Evolutionary conservation across 2,888 invertebrate species (phyloP).

Genomic region (Andrena fulva): DNA sequence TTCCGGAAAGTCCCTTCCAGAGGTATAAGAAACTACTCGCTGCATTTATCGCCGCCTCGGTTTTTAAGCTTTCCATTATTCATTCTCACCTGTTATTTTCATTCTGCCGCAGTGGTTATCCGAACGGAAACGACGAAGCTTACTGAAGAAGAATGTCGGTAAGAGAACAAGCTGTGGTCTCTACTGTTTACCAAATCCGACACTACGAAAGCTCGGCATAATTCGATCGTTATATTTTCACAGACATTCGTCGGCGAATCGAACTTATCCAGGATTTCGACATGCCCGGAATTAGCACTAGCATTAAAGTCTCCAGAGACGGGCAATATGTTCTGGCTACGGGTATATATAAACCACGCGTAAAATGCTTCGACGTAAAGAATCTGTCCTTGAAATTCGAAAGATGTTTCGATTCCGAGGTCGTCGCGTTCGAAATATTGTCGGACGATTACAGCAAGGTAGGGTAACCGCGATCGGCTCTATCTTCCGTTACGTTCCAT

Average conservation of each 20-base stretch:
- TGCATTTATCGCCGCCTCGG: constrained; percentile 29
- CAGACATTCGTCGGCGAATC: constrained; percentile 94
- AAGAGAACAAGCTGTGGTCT: constrained; percentile 66
- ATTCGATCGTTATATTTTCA: constrained; percentile 56
- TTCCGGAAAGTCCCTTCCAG: constrained; percentile 98
- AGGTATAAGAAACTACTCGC: constrained; percentile 89
- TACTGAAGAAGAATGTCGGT: constrained; percentile 94
- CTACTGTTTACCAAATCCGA: background rate
- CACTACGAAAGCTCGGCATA: background rate
- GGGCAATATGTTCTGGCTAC: constrained; percentile 96
- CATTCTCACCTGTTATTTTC: background rate
- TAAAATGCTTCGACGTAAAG: constrained; percentile 98
- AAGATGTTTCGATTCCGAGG: constrained; percentile 98
- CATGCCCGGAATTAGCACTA: constrained; percentile 97
- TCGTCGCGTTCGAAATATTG: constrained; percentile 95
- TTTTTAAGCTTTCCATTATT: constrained; percentile 46
- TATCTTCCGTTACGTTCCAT: too few relatives aligned
- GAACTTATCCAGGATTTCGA: constrained; percentile 99
- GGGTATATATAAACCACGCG: constrained; percentile 97
- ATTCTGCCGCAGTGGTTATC: constrained; percentile 91
- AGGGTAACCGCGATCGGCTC: constrained; percentile 48
- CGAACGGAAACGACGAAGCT: constrained; percentile 92
- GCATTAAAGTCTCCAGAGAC: constrained; percentile 94
- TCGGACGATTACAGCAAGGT: constrained; percentile 99
- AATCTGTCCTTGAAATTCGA: constrained; percentile 99